Evolutionary conservation across 2,888 invertebrate species (phyloP).

Genomic region (Linnaemya vulpina): DNA sequence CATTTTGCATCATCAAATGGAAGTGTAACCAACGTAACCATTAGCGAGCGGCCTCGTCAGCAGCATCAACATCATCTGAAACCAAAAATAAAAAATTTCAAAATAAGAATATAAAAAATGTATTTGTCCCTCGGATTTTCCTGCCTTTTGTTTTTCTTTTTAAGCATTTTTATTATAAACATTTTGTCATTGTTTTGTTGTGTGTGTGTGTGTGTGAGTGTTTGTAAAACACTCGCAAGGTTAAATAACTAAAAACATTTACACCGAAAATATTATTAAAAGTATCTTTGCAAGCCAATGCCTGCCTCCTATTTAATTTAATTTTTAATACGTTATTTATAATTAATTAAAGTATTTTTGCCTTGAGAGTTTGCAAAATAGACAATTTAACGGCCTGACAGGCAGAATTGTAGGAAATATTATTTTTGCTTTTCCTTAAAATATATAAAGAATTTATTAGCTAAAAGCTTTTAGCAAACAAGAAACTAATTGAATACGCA

Average conservation of each 20-base stretch:
- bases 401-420: not conserved
- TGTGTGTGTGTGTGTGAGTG: not conserved
- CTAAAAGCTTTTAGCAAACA: not conserved
- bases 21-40: slow-evolving; percentile 42
- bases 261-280: slow-evolving; percentile 1
- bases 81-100: not conserved
- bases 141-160: slow-evolving; percentile 17
- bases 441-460: not conserved
- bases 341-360: slow-evolving; percentile 40
- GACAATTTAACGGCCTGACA: not conserved
- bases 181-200: not conserved
- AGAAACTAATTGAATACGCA: not conserved
- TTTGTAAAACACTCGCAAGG: slow-evolving; percentile 43
- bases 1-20: slow-evolving; percentile 51
- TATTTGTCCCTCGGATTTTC: slow-evolving; percentile 11
- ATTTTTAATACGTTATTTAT: slow-evolving; percentile 44
- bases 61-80: slow-evolving; percentile 44
- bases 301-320: slow-evolving; percentile 35
- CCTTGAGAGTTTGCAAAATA: not conserved
- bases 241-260: slow-evolving; percentile 37
- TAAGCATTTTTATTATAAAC: slow-evolving; percentile 28
- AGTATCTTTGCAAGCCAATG: slow-evolving; percentile 25
- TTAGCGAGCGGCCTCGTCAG: slow-evolving; percentile 19
- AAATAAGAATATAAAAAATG: no score
- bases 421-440: not conserved